Evolutionary conservation across 2,113 vertebrate genomes (phyloP), one percentile per base, ranked within the genome.

Genomic region (Hippopotamus amphibius): DNA sequence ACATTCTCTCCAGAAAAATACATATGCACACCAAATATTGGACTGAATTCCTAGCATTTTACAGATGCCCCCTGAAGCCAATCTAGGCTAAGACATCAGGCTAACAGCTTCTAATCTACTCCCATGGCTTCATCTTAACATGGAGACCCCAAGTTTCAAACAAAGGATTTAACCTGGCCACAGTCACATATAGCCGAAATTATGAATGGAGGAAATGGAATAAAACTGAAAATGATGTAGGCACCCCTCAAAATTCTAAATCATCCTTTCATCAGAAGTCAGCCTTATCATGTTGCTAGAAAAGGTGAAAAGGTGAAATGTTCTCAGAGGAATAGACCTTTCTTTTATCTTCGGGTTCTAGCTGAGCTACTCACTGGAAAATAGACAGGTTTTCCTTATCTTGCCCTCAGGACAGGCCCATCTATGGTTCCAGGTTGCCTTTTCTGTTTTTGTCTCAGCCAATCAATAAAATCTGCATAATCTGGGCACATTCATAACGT

Each of bases 221-320:
- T 93, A 59, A 95, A 92, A 87, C 53, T 37, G 68, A 93, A 95
- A 96, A 90, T 33, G 9, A 88, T 12, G 28, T 9, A 72, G n/a
- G 46, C 7, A 85, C 26, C 19, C 41, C 77, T 55, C 11, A 92
- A 94, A 88, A 48, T 26, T 48, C 57, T 28, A 61, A 46, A 41
- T 57, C 33, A 90, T 46, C 50, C 61, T 93, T 81, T 88, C 19
- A 28, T 77, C 13, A 37, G 50, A 88, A 97, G 46, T 76, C 30
- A 82, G 88, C 80, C 79, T 95, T 79, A 24, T 33, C 46, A 24
- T n/a, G 14, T 41, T 71, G 72, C 48, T 41, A 68, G 80, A 57
- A 69, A 96, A 82, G 69, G 77, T 37, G 46, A 85, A 85, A 90
- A 84, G 69, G 79, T 71, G 33, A 93, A 86, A 7, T 72, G 43